These are phyloP conservation scores for Agapetus fuscipes DNA, from an alignment of 2,888 invertebrate genomes.

Conservation along the genomic window DNA sequence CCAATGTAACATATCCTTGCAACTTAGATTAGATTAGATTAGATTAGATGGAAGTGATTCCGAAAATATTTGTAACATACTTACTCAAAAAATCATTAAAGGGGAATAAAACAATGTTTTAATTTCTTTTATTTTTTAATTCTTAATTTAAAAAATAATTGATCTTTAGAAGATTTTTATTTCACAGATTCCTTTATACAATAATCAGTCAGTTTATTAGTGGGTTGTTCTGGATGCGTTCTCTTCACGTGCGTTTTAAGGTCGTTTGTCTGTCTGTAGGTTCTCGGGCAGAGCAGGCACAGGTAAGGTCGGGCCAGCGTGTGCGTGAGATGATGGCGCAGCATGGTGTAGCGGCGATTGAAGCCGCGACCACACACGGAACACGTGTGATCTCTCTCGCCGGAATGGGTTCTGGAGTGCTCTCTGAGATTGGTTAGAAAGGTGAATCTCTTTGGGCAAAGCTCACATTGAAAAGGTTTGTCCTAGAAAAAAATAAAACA, in stretches of 20 bases:
- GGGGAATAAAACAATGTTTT: too few species aligned
- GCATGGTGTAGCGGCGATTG: conserved; percentile 5
- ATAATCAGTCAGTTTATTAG: conserved; percentile 9
- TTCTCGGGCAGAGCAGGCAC: conserved; percentile 7
- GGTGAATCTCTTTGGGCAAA: conserved; percentile 15
- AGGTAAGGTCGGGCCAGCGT: conserved; percentile 9
- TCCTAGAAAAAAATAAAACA: conserved; percentile 8
- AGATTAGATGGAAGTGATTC: too few species aligned
- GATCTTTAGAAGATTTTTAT: too few species aligned
- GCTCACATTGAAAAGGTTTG: conserved; percentile 16
- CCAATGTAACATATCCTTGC: too few species aligned
- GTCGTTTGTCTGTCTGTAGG: conserved; percentile 12
- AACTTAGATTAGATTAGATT: too few species aligned
- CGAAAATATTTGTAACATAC: too few species aligned
- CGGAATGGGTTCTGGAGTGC: conserved; percentile 9
- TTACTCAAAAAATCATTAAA: too few species aligned
- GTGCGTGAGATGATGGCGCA: conserved; percentile 12
- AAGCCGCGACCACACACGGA: conserved; percentile 8
- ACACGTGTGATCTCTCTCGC: conserved; percentile 9
- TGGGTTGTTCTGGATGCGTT: conserved; percentile 5
- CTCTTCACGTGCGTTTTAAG: conserved; percentile 11
- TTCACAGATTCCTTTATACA: conserved; percentile 12
- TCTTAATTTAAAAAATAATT: too few species aligned
- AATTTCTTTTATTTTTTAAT: too few species aligned
- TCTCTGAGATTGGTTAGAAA: conserved; percentile 12